These are phyloP conservation scores for Cylindroiulus punctatus DNA, from an alignment of 2,888 invertebrate genomes.

Conservation along the genomic window DNA sequence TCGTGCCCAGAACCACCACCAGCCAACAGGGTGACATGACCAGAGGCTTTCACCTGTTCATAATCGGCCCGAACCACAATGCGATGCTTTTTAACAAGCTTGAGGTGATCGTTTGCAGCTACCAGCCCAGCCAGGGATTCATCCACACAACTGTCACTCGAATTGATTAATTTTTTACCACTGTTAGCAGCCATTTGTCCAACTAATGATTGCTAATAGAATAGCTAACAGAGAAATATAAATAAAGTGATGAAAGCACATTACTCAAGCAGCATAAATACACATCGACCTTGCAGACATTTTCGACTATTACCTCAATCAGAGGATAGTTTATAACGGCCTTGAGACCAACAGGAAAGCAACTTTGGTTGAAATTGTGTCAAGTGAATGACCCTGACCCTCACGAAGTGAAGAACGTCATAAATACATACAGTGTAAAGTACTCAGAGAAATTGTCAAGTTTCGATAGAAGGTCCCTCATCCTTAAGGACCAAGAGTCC, in stretches of 20 bases:
- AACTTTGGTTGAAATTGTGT: not conserved
- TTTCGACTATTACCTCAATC: not conserved
- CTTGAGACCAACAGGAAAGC: not conserved
- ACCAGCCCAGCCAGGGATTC: conserved; percentile 72
- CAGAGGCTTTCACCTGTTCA: conserved; percentile 68
- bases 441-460: no score
- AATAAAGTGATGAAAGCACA: no score
- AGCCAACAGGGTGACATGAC: conserved; percentile 70
- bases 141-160: conserved; percentile 69
- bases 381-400: not conserved
- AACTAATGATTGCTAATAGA: not conserved
- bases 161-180: conserved; percentile 70
- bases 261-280: not conserved
- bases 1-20: conserved; percentile 90
- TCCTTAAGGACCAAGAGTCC: no score
- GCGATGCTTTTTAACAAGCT: conserved; percentile 70
- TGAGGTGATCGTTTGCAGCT: conserved; percentile 69
- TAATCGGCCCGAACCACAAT: conserved; percentile 70
- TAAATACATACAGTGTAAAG: no score
- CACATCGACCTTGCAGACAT: not conserved
- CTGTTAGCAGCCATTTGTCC: not conserved
- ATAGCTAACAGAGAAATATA: not conserved
- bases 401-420: not conserved
- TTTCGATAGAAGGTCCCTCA: no score
- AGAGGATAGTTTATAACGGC: not conserved